Base-by-base conservation (phyloP, 2,888 invertebrate genomes). In the Sarcophaga carnaria region DNA sequence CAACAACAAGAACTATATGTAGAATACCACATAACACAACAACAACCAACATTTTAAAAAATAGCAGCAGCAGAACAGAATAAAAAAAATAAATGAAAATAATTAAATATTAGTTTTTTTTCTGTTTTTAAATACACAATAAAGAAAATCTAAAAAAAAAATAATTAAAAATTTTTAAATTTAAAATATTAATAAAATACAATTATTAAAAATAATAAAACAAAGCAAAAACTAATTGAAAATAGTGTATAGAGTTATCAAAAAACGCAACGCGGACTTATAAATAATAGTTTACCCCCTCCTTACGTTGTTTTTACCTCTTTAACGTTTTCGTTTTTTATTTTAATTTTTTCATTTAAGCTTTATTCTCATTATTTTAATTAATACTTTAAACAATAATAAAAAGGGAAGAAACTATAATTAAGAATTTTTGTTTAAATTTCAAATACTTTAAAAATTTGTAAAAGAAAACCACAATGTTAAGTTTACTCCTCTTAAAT, bases 211-310 rank as follows among this genome's bases (percentile, higher is more conserved):
- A 72, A 66, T 22, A 37, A 37, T 2, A 37, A 37, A 37, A 2
- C 37, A 37, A 37, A 37, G 8, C 37, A 37, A 37, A 37, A 37
- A 37, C 37, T 37, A 37, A 8, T 10, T 37, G 37, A 69, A 62
- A 72, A 54, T 78, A 78, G 27, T 67, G 72, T 83, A 83, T 78
- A 78, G 64, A 77, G 27, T 47, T 54, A 54, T 71, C 59, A 66
- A 70, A 70, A 63, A 71, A 37, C 37, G 8, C 37, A 37, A 37
- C 37, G 60, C 47, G 66, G 71, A 72, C 71, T 83, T 77, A 66
- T 79, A 60, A 67, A 27, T 77, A 64, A 76, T 70, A 77, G 22
- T 54, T 63, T 66, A 20, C 8, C 8, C 8, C 37, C 37, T 8
- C 8, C 37, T 8, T 37, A 37, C 37, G 25, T 60, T 59, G 22